Evolutionary conservation across 35 echinoderm and acorn worm species (phyloP).

Genomic region (Stichopus chloronotus): DNA sequence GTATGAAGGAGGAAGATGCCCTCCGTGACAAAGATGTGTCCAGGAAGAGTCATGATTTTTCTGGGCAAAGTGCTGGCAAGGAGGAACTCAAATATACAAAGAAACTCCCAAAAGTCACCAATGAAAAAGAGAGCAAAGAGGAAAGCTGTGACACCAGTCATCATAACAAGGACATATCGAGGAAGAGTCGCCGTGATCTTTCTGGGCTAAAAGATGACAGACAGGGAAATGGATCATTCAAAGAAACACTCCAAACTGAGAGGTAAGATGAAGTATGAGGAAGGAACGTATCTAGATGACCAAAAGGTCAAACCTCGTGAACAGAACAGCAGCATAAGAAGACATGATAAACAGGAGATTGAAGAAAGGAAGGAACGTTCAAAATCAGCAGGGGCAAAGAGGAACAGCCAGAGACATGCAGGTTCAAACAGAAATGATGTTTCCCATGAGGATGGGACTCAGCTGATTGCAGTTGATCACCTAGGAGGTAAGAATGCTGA

Average conservation of each 20-base stretch:
- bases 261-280: too few species aligned
- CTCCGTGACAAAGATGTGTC: too few species aligned
- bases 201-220: neutral
- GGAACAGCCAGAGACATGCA: neutral
- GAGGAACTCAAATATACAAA: neutral
- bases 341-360: neutral
- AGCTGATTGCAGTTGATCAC: neutral
- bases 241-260: too few species aligned
- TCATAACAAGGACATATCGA: too few species aligned
- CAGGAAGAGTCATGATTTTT: too few species aligned
- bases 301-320: neutral
- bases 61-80: neutral
- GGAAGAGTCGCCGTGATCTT: neutral
- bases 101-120: neutral
- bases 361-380: neutral
- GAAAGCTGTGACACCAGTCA: too few species aligned
- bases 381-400: neutral
- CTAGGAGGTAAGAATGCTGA: slow-evolving; percentile 7
- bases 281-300: neutral
- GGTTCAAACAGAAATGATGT: neutral
- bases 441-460: neutral
- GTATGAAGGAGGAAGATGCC: neutral
- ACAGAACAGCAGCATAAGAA: neutral
- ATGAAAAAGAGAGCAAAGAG: too few species aligned
- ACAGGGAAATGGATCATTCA: neutral